Percentiles rank a stretch among this genome's conserved stretches.
Conservation (phyloP, 2,113 vertebrate species). For the Myiozetetes cayanensis region DNA sequence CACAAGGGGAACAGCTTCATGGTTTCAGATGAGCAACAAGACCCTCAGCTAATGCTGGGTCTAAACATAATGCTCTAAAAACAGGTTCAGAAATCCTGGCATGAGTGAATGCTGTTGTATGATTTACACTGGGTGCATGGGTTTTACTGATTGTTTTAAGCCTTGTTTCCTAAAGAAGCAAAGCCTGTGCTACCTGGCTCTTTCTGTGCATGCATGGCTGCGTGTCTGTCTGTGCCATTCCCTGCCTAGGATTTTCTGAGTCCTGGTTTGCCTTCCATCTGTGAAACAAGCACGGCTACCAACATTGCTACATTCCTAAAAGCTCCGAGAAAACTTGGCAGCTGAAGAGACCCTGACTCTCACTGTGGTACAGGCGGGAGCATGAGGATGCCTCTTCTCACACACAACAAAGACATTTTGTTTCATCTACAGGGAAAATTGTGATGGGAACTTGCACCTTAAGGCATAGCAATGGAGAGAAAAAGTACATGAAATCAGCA, state of each 20-base stretch:
- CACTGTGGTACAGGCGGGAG: accelerated
- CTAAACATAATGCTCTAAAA: neutral
- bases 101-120: neutral
- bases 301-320: neutral
- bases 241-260: neutral
- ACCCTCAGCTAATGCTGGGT: neutral
- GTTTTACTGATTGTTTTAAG: neutral
- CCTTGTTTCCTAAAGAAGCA: neutral
- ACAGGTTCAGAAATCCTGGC: neutral
- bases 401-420: neutral
- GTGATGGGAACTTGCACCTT: neutral
- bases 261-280: neutral
- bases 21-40: neutral
- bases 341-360: neutral
- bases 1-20: neutral
- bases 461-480: accelerated
- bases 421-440: neutral
- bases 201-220: neutral
- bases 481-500: neutral
- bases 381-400: neutral
- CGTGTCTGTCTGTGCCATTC: neutral
- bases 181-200: neutral
- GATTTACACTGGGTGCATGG: neutral
- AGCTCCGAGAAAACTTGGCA: neutral
- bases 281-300: neutral